Percentiles rank a stretch among this genome's conserved stretches.
These are phyloP conservation scores for Periparus ater DNA, from an alignment of 2,797 vertebrate genomes.

Conservation along the genomic window DNA sequence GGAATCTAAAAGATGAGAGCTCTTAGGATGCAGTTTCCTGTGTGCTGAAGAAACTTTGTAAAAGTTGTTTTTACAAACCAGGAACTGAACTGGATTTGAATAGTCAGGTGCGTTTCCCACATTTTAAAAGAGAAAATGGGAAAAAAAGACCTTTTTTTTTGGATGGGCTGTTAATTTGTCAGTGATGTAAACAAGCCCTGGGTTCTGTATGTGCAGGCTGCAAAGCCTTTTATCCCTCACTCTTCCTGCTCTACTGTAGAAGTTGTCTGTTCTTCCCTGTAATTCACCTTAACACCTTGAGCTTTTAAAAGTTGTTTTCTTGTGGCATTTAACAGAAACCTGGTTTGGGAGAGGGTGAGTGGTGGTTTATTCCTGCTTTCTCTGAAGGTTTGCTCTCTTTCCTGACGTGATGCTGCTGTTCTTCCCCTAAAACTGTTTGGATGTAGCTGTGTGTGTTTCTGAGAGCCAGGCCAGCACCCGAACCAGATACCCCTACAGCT, in stretches of 20 bases:
- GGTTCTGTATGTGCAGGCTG: not conserved
- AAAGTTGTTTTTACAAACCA: not conserved
- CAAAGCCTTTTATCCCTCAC: not conserved
- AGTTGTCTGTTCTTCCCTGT: not conserved
- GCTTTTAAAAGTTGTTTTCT: not conserved
- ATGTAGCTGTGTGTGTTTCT: rapidly evolving
- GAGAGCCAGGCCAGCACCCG: rapidly evolving
- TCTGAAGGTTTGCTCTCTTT: not conserved
- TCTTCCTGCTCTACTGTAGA: rapidly evolving
- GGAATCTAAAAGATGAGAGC: not conserved
- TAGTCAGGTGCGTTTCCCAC: not conserved
- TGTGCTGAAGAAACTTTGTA: not conserved
- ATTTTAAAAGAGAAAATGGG: not conserved
- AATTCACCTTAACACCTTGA: not conserved
- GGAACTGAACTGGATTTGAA: not conserved
- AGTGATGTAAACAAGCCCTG: not conserved
- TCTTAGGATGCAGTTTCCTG: not conserved
- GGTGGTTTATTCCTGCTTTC: not conserved
- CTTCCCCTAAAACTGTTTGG: rapidly evolving
- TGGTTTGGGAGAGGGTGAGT: not conserved
- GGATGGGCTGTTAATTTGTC: not conserved
- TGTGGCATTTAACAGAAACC: not conserved
- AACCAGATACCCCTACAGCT: rapidly evolving
- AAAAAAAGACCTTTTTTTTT: rapidly evolving
- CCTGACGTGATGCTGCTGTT: not conserved